Percentiles rank a stretch among this genome's conserved stretches.
Evolutionary conservation across 2,888 invertebrate genomes (phyloP).

Genomic region (Platycheirus rosarum): DNA sequence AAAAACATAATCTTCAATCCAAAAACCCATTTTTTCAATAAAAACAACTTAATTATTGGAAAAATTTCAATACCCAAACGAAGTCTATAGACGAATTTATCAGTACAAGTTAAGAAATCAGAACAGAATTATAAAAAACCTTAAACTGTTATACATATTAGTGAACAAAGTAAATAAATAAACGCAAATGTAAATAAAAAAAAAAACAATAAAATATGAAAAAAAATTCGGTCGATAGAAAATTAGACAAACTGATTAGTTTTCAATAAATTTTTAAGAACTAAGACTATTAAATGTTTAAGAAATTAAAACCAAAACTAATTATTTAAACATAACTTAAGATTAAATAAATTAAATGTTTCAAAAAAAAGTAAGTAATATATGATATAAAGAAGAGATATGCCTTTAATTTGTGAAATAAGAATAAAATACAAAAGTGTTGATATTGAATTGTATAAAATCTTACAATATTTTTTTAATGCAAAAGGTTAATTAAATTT

Average conservation of each 20-base stretch:
- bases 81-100: slow-evolving; percentile 47
- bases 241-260: slow-evolving; percentile 42
- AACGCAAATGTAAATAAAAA: slow-evolving; percentile 51
- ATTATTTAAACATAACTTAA: slow-evolving; percentile 22
- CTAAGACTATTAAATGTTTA: slow-evolving; percentile 65
- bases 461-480: no score
- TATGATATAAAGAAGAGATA: no score
- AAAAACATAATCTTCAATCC: slow-evolving; percentile 4
- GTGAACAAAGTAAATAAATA: slow-evolving; percentile 12
- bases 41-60: not conserved
- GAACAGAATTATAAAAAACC: slow-evolving; percentile 26
- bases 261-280: slow-evolving; percentile 69
- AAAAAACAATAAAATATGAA: slow-evolving; percentile 15
- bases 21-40: slow-evolving; percentile 2
- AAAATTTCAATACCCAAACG: slow-evolving; percentile 62
- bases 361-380: slow-evolving; percentile 25
- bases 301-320: slow-evolving; percentile 31
- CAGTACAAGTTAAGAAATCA: slow-evolving; percentile 46
- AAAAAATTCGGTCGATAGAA: slow-evolving; percentile 47
- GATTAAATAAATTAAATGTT: slow-evolving; percentile 52
- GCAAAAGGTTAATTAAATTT: slow-evolving; percentile 3
- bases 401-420: slow-evolving; percentile 62
- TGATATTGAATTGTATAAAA: slow-evolving; percentile 28
- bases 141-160: slow-evolving; percentile 13
- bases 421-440: slow-evolving; percentile 25